Base-by-base conservation (phyloP, 2,797 vertebrate species). In the Xiphophorus birchmanni region DNA sequence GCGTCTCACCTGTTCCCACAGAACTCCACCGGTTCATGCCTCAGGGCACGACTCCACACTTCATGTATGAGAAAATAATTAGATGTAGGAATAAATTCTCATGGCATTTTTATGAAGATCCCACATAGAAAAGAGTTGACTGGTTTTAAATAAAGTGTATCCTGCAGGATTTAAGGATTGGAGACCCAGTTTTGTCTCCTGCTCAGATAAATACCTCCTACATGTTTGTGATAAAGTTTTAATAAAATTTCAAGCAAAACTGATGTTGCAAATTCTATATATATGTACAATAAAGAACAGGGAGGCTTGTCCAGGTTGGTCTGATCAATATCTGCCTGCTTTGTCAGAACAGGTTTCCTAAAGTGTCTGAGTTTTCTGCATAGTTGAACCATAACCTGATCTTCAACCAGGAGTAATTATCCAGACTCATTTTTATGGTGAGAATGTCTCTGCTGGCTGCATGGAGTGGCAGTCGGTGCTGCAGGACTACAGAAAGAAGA, bases 1-100 rank as follows among this genome's bases (percentile, higher is more conserved):
- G 23, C 42, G 13, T 44, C 40, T 44, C 15, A 71, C 67, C 67
- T 71, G 67, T 13, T 71, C 67, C 67, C 26, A 44, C 67, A 45
- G 40, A 45, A 7, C 10, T 69, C 40, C 45, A 45, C 42, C 1
- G 3, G 13, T 45, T 72, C 26, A 3, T 17, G 69, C 69, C 69
- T n/a, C 21, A 21, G 67, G 67, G 26, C 67, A 45, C 13, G 4
- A 44, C 40, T 44, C 11, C 26, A n/a, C 17, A 13, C 17, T n/a
- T 45, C 67, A 26, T 45, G 67, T 71, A 71, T 15, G 11, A 15
- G 26, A 71, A 45, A 71, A 71, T 71, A 71, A n/a, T 71, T 71
- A 44, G 11, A 71, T 44, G 40, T n/a, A n/a, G 40, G 37, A 71
- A 15, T 71, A 71, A 13, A 42, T 67, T 67, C 17, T 21, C 35